These are phyloP conservation scores for Lepisosteus oculatus DNA, from an alignment of 2,113 vertebrate species.

Conservation along the genomic window DNA sequence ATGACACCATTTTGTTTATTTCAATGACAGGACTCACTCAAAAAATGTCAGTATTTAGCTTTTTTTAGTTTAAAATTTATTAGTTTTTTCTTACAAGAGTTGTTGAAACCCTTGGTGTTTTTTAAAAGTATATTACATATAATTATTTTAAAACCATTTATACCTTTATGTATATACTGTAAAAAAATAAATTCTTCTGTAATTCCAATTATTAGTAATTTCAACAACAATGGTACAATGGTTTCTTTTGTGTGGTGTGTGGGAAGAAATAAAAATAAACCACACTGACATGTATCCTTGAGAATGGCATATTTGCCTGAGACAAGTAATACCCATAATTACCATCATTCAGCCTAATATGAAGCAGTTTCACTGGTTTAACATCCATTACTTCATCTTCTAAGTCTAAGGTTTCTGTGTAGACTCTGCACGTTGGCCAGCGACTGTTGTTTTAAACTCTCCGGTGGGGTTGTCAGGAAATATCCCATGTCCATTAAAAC, in stretches of 20 bases:
- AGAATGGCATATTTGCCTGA: neutral
- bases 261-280: neutral
- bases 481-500: neutral
- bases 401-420: neutral
- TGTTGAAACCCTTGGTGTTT: too few species aligned
- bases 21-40: too few species aligned
- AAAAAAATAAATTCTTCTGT: too few species aligned
- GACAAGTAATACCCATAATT: slow-evolving; percentile 8
- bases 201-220: neutral
- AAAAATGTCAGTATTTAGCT: too few species aligned
- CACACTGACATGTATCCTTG: neutral
- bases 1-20: too few species aligned
- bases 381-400: slow-evolving; percentile 1
- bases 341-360: slow-evolving; percentile 7
- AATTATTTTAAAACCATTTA: too few species aligned
- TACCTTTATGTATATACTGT: too few species aligned
- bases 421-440: neutral
- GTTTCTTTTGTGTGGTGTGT: slow-evolving; percentile 10
- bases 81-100: too few species aligned
- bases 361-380: slow-evolving; percentile 13
- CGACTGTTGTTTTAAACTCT: slow-evolving; percentile 15
- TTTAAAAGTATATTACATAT: too few species aligned
- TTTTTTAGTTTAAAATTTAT: too few species aligned
- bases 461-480: neutral
- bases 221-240: neutral